These are phyloP conservation scores for Serrognathus titanus DNA, from an alignment of 2,888 invertebrate genomes.

Conservation along the genomic window DNA sequence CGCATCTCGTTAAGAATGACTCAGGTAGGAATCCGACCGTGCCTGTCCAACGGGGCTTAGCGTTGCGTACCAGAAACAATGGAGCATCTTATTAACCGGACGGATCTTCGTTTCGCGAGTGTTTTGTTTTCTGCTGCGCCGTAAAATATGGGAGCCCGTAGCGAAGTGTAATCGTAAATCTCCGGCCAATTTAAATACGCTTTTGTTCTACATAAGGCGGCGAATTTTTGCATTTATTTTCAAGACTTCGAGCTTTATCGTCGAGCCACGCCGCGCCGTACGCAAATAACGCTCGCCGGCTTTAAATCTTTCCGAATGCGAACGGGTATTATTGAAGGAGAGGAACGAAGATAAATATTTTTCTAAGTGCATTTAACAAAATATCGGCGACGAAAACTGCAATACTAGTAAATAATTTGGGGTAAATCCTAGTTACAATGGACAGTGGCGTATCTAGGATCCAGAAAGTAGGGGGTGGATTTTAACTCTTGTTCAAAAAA, in stretches of 20 bases:
- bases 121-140: slow-evolving; percentile 5
- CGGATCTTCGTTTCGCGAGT: slow-evolving; percentile 14
- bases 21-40: slow-evolving; percentile 14
- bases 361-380: no score
- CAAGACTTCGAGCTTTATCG: neutral
- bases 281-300: no score
- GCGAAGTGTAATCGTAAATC: slow-evolving; percentile 22
- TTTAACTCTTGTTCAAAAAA: no score
- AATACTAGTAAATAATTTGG: no score
- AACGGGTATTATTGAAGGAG: no score
- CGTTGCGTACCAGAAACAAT: slow-evolving; percentile 22
- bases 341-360: no score
- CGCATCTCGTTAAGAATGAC: slow-evolving; percentile 18
- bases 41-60: slow-evolving; percentile 8
- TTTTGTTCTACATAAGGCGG: slow-evolving; percentile 23
- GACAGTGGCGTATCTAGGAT: no score
- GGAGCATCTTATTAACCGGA: slow-evolving; percentile 23
- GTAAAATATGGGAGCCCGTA: slow-evolving; percentile 2
- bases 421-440: no score
- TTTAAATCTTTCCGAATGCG: no score
- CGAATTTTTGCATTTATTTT: neutral
- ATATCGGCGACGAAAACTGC: no score
- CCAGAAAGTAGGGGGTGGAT: no score
- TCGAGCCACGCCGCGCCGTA: neutral
- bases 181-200: slow-evolving; percentile 26